Base-by-base conservation (phyloP, 92 coral and sea anemone genomes). In the Phymanthus crucifer region DNA sequence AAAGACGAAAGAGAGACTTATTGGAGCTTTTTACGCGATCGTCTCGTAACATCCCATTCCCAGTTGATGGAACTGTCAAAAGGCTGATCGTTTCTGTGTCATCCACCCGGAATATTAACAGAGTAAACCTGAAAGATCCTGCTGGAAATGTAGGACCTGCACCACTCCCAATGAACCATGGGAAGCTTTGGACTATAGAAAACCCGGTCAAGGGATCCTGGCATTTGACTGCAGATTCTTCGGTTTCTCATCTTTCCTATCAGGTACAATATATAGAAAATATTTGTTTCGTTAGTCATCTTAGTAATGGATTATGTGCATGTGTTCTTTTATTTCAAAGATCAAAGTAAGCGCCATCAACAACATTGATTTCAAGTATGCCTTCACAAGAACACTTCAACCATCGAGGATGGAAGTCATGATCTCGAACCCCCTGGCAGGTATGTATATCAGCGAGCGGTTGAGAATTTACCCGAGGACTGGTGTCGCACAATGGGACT, bases 21-120 rank as follows among this genome's bases (percentile, higher is more conserved):
- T 5, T 73, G 43, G 76, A 61, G n/a, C 2, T 81, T 18, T 27
- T 23, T 11, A 48, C 26, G 43, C 72, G 79, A 34, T 33, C 36
- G 16, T 27, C 66, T 6, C 38, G 18, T 23, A 12, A 43, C 66
- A 73, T 67, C 24, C 19, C 27, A 6, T 81, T 94, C 61, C 91
- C 90, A 4, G 92, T 94, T 2, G 98, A 94, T 66, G 87, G 89
- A 24, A 85, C 90, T 21, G 81, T 94, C 18, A 73, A 82, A 32
- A 86, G 80, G 19, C 34, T 94, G 31, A 83, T 87, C 46, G 83
- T 94, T 27, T 86, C 91, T 14, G 78, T 81, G 21, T 80, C 93
- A 71, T 76, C 90, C 14, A 74, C 69, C 24, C 34, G 40, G 1
- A 72, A 58, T 32, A 46, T 64, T 8, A 24, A 61, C 31, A 40